Conservation (phyloP, 2,888 invertebrate genomes). For the Eupithecia tripunctaria region DNA sequence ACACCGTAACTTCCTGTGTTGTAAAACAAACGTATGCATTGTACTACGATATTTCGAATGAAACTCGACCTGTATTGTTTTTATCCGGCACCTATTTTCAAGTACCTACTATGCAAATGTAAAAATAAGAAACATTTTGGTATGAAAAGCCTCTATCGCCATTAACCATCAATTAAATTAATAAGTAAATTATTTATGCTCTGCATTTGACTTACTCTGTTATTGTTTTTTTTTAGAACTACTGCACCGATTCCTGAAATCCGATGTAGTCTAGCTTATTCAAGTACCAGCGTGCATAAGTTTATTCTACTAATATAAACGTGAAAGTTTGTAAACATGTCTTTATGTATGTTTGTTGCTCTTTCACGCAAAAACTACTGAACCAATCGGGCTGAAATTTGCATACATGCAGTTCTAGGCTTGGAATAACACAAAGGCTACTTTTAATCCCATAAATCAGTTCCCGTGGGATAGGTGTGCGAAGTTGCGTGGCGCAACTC, state of each 20-base stretch:
- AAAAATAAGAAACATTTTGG: not conserved
- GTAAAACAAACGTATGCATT: slow-evolving; percentile 36
- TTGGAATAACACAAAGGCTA: too few species aligned
- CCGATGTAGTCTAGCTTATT: not conserved
- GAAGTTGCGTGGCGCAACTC: too few species aligned
- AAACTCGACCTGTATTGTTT: slow-evolving; percentile 36
- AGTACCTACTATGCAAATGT: not conserved
- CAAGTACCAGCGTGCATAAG: not conserved
- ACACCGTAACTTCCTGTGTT: slow-evolving; percentile 43
- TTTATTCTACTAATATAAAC: too few species aligned
- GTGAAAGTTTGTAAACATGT: too few species aligned
- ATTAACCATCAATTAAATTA: not conserved
- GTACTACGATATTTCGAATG: slow-evolving; percentile 23
- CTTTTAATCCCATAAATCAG: too few species aligned
- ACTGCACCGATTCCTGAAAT: not conserved
- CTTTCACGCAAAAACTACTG: too few species aligned
- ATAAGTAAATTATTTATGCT: not conserved
- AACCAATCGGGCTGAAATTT: too few species aligned
- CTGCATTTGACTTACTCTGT: not conserved
- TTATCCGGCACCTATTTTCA: not conserved
- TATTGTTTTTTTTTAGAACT: not conserved
- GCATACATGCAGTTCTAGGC: too few species aligned
- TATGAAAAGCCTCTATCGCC: too few species aligned
- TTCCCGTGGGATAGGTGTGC: too few species aligned
- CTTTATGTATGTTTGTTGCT: too few species aligned